Base-by-base conservation (phyloP, 2,797 vertebrate species). In the Atherinosoma microstoma region DNA sequence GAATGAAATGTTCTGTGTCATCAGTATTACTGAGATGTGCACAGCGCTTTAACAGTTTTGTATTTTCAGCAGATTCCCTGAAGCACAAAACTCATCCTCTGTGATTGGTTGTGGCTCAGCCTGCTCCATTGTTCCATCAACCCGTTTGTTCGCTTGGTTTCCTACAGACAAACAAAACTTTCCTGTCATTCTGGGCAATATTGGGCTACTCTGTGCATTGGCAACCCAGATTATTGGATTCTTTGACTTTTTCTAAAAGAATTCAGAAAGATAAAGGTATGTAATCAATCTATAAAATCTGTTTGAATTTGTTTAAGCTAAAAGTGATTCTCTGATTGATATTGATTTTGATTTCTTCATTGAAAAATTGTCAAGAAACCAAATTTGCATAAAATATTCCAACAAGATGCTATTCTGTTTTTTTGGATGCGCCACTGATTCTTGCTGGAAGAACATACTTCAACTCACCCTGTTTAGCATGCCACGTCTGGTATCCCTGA, bases 1-100 rank as follows among this genome's bases (percentile, higher is more conserved):
- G 86, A 94, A 94, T 93, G 72, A 84, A 94, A 96, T 94, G 72
- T 78, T 75, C 85, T 20, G 78, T 83, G 92, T 95, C 95, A 95
- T 95, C 94, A 94, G 84, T 94, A 93, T 94, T 81, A 85, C 86
- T 22, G 76, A 81, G 84, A 78, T 78, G 84, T 89, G 87, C 83
- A 15, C 87, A 84, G 79, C 82, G 82, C 88, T 93, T 90, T 93
- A 89, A 92, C 87, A 66, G 89, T 95, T 95, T 91, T 95, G 94
- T 95, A 83, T 94, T 94, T 95, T 95, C 95, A 96, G 95, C 95
- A 96, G 90, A 95, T 95, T 96, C 94, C 92, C 89, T 84, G 84
- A 93, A 94, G 91, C 90, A 93, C 93, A 93, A 93, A 93, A 87
- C 80, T 89, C 85, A 87, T 89, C 78, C 79, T 27, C 83, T 86